A percentile compares a stretch with the other conserved stretches of the same genome.
Evolutionary conservation across 2,888 invertebrate species (phyloP).

Genomic region (Agonopterix alstromeriana): DNA sequence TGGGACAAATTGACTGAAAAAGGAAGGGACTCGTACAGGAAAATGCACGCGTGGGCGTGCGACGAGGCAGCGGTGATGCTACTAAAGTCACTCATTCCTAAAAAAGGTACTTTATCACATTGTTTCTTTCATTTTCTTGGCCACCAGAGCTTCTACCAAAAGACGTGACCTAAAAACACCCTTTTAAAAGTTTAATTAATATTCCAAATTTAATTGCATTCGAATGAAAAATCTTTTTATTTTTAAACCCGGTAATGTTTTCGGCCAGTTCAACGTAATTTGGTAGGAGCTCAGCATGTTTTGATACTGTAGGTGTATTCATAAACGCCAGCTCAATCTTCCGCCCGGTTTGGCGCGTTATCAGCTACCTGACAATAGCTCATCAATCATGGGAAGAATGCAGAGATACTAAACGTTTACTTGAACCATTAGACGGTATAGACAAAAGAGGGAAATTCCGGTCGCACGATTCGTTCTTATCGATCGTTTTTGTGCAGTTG

Average conservation of each 20-base stretch:
- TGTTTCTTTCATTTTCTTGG: too few species aligned
- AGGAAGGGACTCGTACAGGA: constrained; percentile 98
- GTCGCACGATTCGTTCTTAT: constrained; percentile 6
- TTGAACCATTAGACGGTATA: constrained; percentile 46
- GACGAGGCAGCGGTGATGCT: constrained; percentile 98
- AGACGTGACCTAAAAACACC: too few species aligned
- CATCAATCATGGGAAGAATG: constrained; percentile 63
- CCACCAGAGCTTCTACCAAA: too few species aligned
- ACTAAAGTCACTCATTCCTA: constrained; percentile 97
- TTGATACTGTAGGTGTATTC: constrained; percentile 11
- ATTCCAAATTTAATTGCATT: too few species aligned
- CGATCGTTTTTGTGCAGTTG: not conserved
- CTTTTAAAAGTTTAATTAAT: too few species aligned
- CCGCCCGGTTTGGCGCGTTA: constrained; percentile 53
- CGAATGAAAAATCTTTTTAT: too few species aligned
- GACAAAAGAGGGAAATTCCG: constrained; percentile 37
- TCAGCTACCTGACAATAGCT: constrained; percentile 64
- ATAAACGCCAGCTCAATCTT: constrained; percentile 46
- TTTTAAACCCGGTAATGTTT: not conserved
- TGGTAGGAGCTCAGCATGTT: constrained; percentile 5
- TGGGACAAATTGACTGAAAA: constrained; percentile 99
- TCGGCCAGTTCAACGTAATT: not conserved
- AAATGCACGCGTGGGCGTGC: constrained; percentile 99
- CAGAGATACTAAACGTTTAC: constrained; percentile 37
- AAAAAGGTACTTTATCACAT: constrained; percentile 84